Evolutionary conservation across 2,113 vertebrate species (phyloP).

Genomic region (Hypocryptadius cinnamomeus): DNA sequence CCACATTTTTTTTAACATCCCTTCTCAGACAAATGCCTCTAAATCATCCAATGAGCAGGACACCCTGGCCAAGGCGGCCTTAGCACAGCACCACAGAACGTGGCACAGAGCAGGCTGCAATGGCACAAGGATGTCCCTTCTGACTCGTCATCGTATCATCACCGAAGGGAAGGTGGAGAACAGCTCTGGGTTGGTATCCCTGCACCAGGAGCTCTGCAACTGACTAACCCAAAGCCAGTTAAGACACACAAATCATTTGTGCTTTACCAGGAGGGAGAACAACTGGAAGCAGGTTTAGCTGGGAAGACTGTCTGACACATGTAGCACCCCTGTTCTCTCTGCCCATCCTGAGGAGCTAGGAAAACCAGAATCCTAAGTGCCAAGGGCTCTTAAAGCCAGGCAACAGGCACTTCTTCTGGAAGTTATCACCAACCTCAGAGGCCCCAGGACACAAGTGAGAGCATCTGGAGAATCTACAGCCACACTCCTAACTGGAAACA

Average conservation of each 20-base stretch:
- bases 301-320: neutral
- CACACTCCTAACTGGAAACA: neutral
- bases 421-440: neutral
- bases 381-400: neutral
- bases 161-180: constrained; percentile 66
- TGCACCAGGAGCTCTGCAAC: neutral
- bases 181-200: neutral
- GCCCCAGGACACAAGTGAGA: neutral
- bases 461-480: neutral
- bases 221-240: neutral
- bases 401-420: rapidly evolving
- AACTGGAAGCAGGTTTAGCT: neutral
- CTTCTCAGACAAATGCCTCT: constrained; percentile 92
- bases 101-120: constrained; percentile 47
- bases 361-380: neutral
- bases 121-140: constrained; percentile 60
- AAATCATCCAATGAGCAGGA: constrained; percentile 71
- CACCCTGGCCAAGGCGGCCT: constrained; percentile 25
- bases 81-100: constrained; percentile 71
- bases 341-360: neutral
- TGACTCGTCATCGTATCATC: constrained; percentile 88
- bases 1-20: neutral
- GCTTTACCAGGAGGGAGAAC: neutral
- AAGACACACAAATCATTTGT: neutral
- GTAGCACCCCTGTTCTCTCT: neutral